Percentiles rank a stretch among this genome's conserved stretches.
phyloP scores from a whole-genome alignment of 2,113 vertebrate genomes.

The Synodontis membranacea region DNA sequence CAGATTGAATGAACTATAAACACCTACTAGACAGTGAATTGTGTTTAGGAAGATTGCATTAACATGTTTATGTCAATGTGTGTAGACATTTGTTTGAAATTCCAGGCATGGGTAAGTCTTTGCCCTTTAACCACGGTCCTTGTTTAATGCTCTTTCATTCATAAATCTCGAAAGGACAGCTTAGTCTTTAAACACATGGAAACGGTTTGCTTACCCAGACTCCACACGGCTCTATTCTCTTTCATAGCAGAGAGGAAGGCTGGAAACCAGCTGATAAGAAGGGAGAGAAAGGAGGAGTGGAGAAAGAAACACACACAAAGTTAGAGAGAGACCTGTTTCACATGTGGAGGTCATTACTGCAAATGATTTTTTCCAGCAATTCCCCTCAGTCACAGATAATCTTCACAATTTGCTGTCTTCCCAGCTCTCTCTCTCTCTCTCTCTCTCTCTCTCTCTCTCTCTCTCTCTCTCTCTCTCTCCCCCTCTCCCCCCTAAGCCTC shows the following conservation, averaged over 20 bases:
- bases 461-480: not conserved
- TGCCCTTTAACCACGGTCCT: conserved; percentile 37
- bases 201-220: conserved; percentile 64
- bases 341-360: conserved; percentile 69
- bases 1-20: not conserved
- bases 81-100: conserved; percentile 58
- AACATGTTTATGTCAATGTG: not conserved
- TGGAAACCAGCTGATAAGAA: conserved; percentile 55
- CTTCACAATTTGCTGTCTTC: conserved; percentile 58
- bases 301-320: conserved; percentile 49
- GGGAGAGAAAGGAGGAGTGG: conserved; percentile 36
- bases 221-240: conserved; percentile 66
- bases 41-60: conserved; percentile 29
- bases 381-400: conserved; percentile 62
- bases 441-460: not conserved
- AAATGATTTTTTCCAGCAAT: conserved; percentile 63
- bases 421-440: not conserved
- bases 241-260: conserved; percentile 49
- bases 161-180: conserved; percentile 68
- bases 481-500: not conserved
- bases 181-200: conserved; percentile 66
- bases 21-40: not conserved
- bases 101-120: conserved; percentile 58
- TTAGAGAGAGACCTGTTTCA: conserved; percentile 48
- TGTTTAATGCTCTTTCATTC: conserved; percentile 66